Conservation (phyloP, 2,797 vertebrate genomes). For the Erithacus rubecula region DNA sequence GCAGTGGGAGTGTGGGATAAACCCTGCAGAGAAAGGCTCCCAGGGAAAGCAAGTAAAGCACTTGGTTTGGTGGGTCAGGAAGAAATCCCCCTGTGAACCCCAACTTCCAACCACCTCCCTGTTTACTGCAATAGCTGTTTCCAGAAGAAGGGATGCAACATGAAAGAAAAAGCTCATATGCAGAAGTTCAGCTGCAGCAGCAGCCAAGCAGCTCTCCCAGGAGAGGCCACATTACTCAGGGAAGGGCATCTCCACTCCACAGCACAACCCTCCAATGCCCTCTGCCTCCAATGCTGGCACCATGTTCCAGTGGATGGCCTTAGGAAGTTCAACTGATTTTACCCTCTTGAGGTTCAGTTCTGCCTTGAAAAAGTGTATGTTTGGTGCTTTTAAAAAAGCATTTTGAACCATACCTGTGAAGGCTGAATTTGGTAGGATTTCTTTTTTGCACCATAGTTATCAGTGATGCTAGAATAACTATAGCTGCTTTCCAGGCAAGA, state of each 20-base stretch:
- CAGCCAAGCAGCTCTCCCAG: neutral
- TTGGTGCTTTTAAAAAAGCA: neutral
- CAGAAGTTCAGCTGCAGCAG: neutral
- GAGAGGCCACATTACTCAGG: fast-evolving
- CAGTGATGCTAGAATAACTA: constrained; percentile 43
- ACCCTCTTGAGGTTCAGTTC: neutral
- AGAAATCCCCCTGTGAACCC: neutral
- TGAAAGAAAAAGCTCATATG: neutral
- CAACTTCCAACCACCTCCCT: neutral
- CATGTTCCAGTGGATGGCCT: neutral
- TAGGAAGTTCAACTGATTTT: neutral
- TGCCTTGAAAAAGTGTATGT: neutral
- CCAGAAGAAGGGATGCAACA: neutral
- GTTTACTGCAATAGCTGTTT: neutral
- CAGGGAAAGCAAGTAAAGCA: neutral
- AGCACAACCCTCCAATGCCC: neutral
- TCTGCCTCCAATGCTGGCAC: fast-evolving
- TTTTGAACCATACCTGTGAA: constrained; percentile 1
- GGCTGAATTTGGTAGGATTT: neutral
- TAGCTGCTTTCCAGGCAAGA: constrained; percentile 45
- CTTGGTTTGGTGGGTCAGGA: neutral
- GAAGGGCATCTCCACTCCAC: neutral
- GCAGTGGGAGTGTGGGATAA: neutral
- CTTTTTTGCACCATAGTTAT: constrained; percentile 25
- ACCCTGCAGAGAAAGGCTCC: neutral